Evolutionary conservation across 2,888 invertebrate species (phyloP), one percentile per base, ranked within the genome.

Genomic region (Nomada fabriciana): DNA sequence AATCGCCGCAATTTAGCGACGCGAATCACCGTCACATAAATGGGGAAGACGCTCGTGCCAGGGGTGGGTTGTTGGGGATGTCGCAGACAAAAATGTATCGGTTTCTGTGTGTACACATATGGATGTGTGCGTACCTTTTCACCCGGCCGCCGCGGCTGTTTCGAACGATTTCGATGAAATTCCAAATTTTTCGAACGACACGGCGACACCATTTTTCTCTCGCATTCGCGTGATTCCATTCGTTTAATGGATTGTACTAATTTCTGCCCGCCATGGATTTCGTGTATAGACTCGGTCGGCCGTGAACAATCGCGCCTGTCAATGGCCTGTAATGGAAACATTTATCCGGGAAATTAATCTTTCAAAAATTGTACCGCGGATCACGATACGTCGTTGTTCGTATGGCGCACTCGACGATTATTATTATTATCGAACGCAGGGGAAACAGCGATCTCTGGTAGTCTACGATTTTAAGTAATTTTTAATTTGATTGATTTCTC

Each of bases 1-100:
- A 90, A 90, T 90, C 88, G 85, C 75, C 82, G 87, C 84, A 83
- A 89, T 89, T 86, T 86, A 82, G 87, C 74, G 86, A 86, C 80
- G 82, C 82, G 86, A 86, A 86, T 88, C 88, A 84, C 81, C 87
- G 89, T 89, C 86, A 83, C 80, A 59, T 81, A 77, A 86, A 84
- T 73, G 77, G 86, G 76, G 70, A 87, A 76, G 87, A 84, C 55
- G 69, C 75, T 82, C 75, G 78, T 7, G 52, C 25, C 15, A 11
- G n/a, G 36, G 10, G 47, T 76, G 63, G 82, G 83, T 60, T 75
- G 61, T 61, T 68, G 59, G 36, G 55, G 55, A 7, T n/a, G 42
- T 1, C 52, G 59, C 70, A n/a, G 13, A 15, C 59, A 15, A 70
- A 70, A 60, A 25, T 70, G 25, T 43, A 15, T 20, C n/a, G 59